phyloP scores from a whole-genome alignment of 2,888 invertebrate genomes.

The Parnassius apollo region DNA sequence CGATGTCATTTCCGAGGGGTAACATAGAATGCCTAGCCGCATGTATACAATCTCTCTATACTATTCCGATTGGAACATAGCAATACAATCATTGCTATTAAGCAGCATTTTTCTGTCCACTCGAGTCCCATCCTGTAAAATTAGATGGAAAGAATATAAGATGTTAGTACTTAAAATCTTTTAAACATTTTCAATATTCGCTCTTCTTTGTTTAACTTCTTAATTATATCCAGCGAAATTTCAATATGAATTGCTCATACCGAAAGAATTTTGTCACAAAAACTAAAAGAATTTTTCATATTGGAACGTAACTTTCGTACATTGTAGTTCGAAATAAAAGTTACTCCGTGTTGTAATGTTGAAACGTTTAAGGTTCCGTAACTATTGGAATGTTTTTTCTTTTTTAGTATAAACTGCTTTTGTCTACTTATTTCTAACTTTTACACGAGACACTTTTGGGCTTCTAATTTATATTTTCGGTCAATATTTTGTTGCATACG shows the following conservation, averaged over 20 bases:
- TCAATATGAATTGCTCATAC: conserved; percentile 19
- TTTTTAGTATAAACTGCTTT: neutral
- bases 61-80: no score
- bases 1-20: no score
- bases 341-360: neutral
- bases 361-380: neutral
- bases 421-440: no score
- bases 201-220: conserved; percentile 7
- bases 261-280: conserved; percentile 13
- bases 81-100: no score
- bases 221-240: conserved; percentile 13
- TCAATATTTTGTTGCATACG: no score
- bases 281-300: conserved; percentile 22
- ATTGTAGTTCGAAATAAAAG: conserved; percentile 11
- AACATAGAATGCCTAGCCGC: no score
- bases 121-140: no score
- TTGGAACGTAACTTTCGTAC: conserved; percentile 6
- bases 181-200: conserved; percentile 8
- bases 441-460: no score
- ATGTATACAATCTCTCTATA: no score
- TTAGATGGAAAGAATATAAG: no score
- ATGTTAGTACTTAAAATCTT: neutral
- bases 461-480: no score
- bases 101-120: no score
- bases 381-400: neutral